Evolutionary conservation across 2,888 invertebrate genomes (phyloP).

Genomic region (Noctua janthe): DNA sequence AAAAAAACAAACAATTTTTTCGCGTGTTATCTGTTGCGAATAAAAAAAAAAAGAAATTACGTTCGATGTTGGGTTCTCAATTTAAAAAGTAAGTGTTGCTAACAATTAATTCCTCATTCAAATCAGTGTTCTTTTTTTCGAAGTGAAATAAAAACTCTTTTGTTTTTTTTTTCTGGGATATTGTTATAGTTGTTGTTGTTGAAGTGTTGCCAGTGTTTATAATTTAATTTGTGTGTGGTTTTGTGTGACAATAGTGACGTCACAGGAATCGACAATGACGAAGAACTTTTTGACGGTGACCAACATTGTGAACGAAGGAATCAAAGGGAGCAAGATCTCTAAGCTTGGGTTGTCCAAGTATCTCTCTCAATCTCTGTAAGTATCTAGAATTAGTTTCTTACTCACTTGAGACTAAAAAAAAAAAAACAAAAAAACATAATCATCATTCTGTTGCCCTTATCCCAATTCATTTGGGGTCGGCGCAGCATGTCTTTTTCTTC

Average conservation of each 20-base stretch:
- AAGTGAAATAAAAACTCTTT: slow-evolving; percentile 38
- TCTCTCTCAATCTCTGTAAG: slow-evolving; percentile 95
- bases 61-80: slow-evolving; percentile 86
- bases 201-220: slow-evolving; percentile 61
- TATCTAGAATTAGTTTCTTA: slow-evolving; percentile 73
- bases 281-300: slow-evolving; percentile 91
- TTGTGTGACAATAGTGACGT: slow-evolving; percentile 83
- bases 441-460: no score
- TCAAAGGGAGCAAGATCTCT: slow-evolving; percentile 94
- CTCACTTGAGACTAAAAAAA: neutral
- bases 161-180: slow-evolving; percentile 40
- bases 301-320: slow-evolving; percentile 93
- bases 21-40: slow-evolving; percentile 86
- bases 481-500: no score
- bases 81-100: slow-evolving; percentile 82
- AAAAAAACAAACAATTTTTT: slow-evolving; percentile 68
- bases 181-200: slow-evolving; percentile 34
- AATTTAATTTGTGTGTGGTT: slow-evolving; percentile 69
- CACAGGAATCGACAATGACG: slow-evolving; percentile 88
- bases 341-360: slow-evolving; percentile 94
- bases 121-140: slow-evolving; percentile 58
- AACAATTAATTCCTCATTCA: slow-evolving; percentile 48
- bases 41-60: slow-evolving; percentile 74
- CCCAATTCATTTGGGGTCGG: no score
- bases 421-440: no score